phyloP scores from a whole-genome alignment of 2,888 invertebrate genomes.

The Zygogramma bicolorata region DNA sequence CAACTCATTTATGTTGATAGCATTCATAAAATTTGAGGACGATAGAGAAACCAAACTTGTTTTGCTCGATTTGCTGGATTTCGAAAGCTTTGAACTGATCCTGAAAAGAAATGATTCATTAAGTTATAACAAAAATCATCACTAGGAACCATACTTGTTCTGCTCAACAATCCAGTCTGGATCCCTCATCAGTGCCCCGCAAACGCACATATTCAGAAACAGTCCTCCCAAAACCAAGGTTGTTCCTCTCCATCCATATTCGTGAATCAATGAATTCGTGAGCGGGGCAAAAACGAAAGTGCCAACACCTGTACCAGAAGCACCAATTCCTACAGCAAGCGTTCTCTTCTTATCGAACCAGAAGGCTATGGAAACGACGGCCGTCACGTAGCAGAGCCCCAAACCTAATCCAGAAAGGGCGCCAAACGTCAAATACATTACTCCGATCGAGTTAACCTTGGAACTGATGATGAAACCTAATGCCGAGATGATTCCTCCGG shows the following conservation, averaged over 20 bases:
- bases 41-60: conserved; percentile 30
- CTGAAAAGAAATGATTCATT: neutral
- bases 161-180: conserved; percentile 84
- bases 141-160: conserved; percentile 65
- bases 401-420: conserved; percentile 87
- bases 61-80: conserved; percentile 21
- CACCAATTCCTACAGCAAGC: conserved; percentile 87
- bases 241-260: conserved; percentile 88
- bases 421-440: conserved; percentile 88
- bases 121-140: neutral
- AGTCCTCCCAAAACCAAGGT: conserved; percentile 85
- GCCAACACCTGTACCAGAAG: conserved; percentile 90
- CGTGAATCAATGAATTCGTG: conserved; percentile 81
- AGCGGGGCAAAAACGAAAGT: conserved; percentile 90
- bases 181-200: conserved; percentile 89
- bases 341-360: conserved; percentile 92
- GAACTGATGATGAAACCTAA: conserved; percentile 83
- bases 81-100: conserved; percentile 19
- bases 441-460: conserved; percentile 77
- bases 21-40: conserved; percentile 70
- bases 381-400: conserved; percentile 89
- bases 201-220: conserved; percentile 86
- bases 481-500: conserved; percentile 80
- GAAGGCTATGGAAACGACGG: conserved; percentile 91
- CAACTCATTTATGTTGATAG: conserved; percentile 65